phyloP scores from a whole-genome alignment of 30 jellyfish, hydroid and myxozoan genomes.

The Hydra vulgaris region DNA sequence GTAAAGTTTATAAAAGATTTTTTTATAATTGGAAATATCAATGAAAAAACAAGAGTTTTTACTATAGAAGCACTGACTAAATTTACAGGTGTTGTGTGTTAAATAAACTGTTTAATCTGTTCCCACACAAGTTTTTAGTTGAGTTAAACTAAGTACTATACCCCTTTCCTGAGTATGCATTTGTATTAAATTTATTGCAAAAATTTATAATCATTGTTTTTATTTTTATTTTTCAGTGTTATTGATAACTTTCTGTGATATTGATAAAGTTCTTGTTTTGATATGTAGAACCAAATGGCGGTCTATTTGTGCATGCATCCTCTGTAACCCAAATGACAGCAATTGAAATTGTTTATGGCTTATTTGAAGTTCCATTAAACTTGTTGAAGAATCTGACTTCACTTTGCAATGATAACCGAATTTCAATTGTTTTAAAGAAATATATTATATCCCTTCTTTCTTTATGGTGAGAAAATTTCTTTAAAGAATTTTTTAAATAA shows the following conservation, averaged over 20 bases:
- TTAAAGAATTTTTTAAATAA: not conserved
- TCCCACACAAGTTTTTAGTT: no score
- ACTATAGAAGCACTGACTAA: not conserved
- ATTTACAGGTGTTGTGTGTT: not conserved
- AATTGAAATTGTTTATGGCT: slow-evolving; percentile 1
- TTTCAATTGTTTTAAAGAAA: not conserved
- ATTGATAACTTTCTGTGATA: no score
- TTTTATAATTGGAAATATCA: not conserved
- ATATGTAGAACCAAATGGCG: not conserved
- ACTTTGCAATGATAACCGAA: not conserved
- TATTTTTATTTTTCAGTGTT: no score
- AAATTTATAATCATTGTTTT: no score
- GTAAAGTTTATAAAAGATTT: slow-evolving; percentile 1
- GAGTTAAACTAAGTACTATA: no score
- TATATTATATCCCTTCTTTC: slow-evolving; percentile 12
- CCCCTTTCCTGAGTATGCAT: no score
- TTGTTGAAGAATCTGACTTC: slow-evolving; percentile 1
- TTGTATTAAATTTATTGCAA: no score
- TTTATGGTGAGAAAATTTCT: not conserved
- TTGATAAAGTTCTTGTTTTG: no score
- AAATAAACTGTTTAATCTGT: not conserved
- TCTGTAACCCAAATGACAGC: not conserved
- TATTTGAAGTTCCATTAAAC: not conserved
- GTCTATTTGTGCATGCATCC: not conserved
- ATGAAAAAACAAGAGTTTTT: not conserved